Evolutionary conservation across 2,113 vertebrate genomes (phyloP).

Genomic region (Phyllostomus hastatus): DNA sequence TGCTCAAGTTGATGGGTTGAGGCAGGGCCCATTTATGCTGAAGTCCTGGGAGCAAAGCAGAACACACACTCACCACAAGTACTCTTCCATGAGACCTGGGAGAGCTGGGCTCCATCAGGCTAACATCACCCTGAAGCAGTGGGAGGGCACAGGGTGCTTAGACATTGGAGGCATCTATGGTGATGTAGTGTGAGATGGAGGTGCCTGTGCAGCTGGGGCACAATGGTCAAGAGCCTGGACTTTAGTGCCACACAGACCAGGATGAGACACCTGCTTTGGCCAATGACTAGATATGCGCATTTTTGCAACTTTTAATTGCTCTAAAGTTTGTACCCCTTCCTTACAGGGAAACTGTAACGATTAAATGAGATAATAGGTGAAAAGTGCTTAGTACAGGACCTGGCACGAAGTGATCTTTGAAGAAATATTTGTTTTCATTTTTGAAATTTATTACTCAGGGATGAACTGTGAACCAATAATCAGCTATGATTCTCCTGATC

Average conservation of each 20-base stretch:
- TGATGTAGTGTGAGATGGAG: neutral
- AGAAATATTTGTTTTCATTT: neutral
- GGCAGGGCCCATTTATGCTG: neutral
- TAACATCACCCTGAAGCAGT: neutral
- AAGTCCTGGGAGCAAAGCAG: neutral
- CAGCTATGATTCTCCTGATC: neutral
- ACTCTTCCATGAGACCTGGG: neutral
- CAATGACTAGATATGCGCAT: neutral
- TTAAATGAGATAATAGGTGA: neutral
- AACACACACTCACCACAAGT: neutral
- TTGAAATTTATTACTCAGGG: neutral
- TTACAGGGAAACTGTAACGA: neutral
- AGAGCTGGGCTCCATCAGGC: neutral
- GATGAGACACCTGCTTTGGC: neutral
- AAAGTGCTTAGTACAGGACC: too few species aligned
- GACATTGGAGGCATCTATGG: neutral
- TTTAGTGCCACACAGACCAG: neutral
- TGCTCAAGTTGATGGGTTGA: constrained; percentile 21
- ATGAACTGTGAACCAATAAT: neutral
- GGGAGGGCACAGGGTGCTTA: neutral
- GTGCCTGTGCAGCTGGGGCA: neutral
- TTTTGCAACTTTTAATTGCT: neutral
- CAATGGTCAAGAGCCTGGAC: neutral
- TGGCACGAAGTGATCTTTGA: neutral
- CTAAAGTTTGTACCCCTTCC: neutral